Evolutionary conservation across 2,888 invertebrate genomes (phyloP), one percentile per base, ranked within the genome.

Genomic region (Thera obeliscata): DNA sequence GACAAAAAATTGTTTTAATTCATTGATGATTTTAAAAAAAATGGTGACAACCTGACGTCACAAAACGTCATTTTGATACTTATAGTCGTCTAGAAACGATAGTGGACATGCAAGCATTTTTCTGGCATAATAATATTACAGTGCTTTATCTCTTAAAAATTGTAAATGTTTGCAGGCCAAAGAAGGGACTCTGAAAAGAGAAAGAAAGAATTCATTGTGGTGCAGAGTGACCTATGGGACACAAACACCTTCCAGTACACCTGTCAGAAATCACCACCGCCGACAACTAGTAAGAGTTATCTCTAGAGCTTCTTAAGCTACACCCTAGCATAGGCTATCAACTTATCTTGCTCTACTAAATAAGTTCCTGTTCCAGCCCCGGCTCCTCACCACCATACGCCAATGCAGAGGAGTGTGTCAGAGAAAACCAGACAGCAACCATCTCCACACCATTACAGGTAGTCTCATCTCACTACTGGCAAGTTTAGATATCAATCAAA

Each of bases 201-300:
- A 36, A 92, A 93, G 77, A 95, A 95, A 64, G 95, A 95, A 61
- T 95, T 95, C 78, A 95, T 95, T 61, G 95, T 95, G 4, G 95
- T 95, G 1, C 95, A 95, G 80, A 95, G 95, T 76, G 95, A 95
- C 78, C 85, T 95, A n/a, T 95, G 95, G 95, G 95, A 95, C 74
- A 95, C 95, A 0, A 95, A 94, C 70, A 95, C 95, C 0, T 94
- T 95, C 73, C 95, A 95, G 70, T 94, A 94, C 69, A 93, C 91
- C 1, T 92, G 92, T 67, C 92, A 93, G 76, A 93, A 93, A 74
- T 84, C 92, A 7, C 91, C 91, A 3, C 75, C 89, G 6, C 70
- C 70, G 35, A 56, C 87, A 69, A 82, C 86, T 80, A 80, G 83
- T 78, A 77, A 76, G 72, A 55, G 33, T 46, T 36, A 22, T 22